Evolutionary conservation across 1,140 invertebrate genomes (phyloP).

Genomic region (Macrosteles quadrilineatus): DNA sequence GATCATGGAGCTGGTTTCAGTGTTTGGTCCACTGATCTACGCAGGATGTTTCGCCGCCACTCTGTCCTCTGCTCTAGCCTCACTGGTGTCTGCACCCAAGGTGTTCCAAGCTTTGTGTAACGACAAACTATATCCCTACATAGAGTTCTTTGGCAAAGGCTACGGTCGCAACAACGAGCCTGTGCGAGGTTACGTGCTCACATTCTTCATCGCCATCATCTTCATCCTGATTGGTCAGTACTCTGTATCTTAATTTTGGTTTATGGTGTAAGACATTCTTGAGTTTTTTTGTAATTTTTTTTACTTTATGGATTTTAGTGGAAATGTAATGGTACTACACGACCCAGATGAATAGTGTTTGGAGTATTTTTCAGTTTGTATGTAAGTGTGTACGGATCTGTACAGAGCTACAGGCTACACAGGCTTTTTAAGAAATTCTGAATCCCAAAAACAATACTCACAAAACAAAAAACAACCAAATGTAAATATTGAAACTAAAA

Average conservation of each 20-base stretch:
- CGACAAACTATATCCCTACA: slow-evolving; percentile 92
- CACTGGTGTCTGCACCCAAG: slow-evolving; percentile 93
- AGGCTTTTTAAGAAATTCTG: no score
- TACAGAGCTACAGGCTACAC: no score
- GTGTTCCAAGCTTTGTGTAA: slow-evolving; percentile 94
- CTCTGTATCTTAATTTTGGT: no score
- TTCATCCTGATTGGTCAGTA: slow-evolving; percentile 85
- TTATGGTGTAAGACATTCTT: not conserved
- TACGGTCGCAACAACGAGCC: slow-evolving; percentile 92
- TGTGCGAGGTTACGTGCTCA: slow-evolving; percentile 86
- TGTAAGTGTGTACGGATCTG: no score
- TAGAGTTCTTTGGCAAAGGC: slow-evolving; percentile 90
- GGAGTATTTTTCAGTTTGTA: no score
- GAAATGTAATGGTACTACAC: no score
- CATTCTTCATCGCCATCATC: slow-evolving; percentile 84
- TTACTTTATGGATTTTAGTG: no score
- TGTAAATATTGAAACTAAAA: no score
- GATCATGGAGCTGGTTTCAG: slow-evolving; percentile 92
- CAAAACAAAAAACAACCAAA: no score
- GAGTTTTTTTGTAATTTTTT: not conserved
- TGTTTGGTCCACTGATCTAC: slow-evolving; percentile 90
- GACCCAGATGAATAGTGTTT: no score
- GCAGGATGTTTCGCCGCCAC: slow-evolving; percentile 97
- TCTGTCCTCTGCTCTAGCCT: slow-evolving; percentile 92
- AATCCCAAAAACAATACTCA: no score